Conservation (phyloP, 2,888 invertebrate species). For the Eucera pruinosa region DNA sequence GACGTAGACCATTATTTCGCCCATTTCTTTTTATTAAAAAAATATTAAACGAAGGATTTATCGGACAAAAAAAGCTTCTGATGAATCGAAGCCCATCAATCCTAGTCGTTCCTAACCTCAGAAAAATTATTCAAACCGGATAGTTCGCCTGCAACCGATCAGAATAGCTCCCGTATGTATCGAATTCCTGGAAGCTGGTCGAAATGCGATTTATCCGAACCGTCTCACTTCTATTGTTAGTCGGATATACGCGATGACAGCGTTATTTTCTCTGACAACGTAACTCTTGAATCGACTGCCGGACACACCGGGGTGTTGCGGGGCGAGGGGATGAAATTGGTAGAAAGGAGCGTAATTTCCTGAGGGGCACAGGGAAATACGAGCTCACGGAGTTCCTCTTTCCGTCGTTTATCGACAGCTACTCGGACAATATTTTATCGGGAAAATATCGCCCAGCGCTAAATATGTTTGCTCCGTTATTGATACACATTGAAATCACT, state of each 20-base stretch:
- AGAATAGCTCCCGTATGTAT: not conserved
- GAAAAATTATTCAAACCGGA: no score
- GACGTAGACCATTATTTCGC: no score
- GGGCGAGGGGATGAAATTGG: constrained; percentile 42
- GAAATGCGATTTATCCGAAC: constrained; percentile 53
- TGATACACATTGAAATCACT: constrained; percentile 21
- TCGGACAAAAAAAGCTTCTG: no score
- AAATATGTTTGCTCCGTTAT: constrained; percentile 37
- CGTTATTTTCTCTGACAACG: constrained; percentile 64
- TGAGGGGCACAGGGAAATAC: constrained; percentile 63
- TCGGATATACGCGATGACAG: constrained; percentile 56
- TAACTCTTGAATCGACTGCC: constrained; percentile 44
- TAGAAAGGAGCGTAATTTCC: constrained; percentile 70
- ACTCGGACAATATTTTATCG: constrained; percentile 53
- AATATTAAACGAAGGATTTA: no score
- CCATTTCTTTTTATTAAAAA: no score
- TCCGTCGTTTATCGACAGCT: constrained; percentile 56
- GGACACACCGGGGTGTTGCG: constrained; percentile 33
- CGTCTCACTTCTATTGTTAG: constrained; percentile 47
- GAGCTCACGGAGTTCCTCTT: constrained; percentile 57
- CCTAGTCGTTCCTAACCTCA: no score
- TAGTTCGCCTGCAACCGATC: not conserved
- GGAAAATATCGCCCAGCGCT: constrained; percentile 39
- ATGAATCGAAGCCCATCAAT: no score
- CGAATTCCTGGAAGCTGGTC: not conserved